Evolutionary conservation across 2,888 invertebrate species (phyloP).

Genomic region (Apocheima hispidaria): DNA sequence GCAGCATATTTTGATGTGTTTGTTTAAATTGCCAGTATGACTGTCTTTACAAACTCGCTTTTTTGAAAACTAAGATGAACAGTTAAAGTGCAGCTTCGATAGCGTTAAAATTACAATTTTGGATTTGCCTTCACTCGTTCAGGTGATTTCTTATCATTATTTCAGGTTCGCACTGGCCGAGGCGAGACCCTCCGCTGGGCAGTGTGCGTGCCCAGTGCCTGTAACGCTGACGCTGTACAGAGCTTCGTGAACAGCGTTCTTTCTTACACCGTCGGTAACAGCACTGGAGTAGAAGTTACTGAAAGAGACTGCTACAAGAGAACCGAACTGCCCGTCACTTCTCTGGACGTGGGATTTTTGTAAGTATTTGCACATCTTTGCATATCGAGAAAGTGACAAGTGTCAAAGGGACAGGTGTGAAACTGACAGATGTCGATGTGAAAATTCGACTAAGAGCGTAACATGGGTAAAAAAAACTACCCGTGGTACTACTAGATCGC

Average conservation of each 20-base stretch:
- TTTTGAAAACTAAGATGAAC: too few relatives aligned
- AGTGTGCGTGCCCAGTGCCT: constrained; percentile 87
- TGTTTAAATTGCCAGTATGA: too few relatives aligned
- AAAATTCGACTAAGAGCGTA: too few relatives aligned
- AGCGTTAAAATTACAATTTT: too few relatives aligned
- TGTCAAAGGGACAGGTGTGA: too few relatives aligned
- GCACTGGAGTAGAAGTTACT: constrained; percentile 72
- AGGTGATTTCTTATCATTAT: constrained; percentile 13
- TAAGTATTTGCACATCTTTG: constrained; percentile 55
- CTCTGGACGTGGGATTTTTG: constrained; percentile 72
- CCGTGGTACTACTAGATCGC: too few relatives aligned
- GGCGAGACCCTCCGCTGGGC: constrained; percentile 87
- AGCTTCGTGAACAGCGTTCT: constrained; percentile 80
- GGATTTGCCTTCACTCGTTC: too few relatives aligned
- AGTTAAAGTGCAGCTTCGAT: too few relatives aligned
- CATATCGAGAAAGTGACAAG: not conserved
- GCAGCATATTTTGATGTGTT: too few relatives aligned
- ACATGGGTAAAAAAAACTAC: too few relatives aligned
- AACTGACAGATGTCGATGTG: too few relatives aligned
- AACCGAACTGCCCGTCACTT: constrained; percentile 68
- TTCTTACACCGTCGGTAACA: constrained; percentile 75
- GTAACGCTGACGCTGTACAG: constrained; percentile 81
- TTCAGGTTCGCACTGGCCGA: constrained; percentile 74
- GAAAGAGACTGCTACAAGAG: constrained; percentile 83
- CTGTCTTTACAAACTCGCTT: too few relatives aligned